phyloP scores from a whole-genome alignment of 2,797 vertebrate species.

The Melanotaenia nigrans region DNA sequence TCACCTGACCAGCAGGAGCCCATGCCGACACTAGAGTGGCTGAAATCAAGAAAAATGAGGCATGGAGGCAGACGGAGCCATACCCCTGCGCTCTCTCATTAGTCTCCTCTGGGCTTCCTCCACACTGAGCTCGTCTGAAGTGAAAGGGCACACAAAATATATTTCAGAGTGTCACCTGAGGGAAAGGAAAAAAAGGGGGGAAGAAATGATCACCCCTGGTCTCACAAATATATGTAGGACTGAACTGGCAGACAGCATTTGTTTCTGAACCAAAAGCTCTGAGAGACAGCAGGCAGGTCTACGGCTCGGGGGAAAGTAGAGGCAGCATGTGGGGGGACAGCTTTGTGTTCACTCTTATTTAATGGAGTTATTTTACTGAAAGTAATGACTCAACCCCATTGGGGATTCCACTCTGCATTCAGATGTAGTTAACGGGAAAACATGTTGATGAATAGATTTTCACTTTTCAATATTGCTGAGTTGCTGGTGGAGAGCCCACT shows the following conservation, averaged over 20 bases:
- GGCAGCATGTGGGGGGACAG: constrained; percentile 61
- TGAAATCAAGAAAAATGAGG: constrained; percentile 85
- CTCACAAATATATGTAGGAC: constrained; percentile 78
- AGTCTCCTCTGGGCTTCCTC: constrained; percentile 80
- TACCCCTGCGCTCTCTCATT: constrained; percentile 76
- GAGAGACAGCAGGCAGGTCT: constrained; percentile 65
- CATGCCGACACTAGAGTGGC: constrained; percentile 72
- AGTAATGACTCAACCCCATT: constrained; percentile 79
- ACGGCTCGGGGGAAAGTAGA: constrained; percentile 53
- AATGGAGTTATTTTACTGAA: constrained; percentile 79
- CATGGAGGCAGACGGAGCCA: constrained; percentile 76
- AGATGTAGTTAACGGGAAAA: constrained; percentile 82
- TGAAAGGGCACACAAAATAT: constrained; percentile 84
- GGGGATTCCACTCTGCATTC: constrained; percentile 80
- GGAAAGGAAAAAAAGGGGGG: constrained; percentile 52
- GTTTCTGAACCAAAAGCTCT: constrained; percentile 61
- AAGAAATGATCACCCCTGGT: constrained; percentile 76
- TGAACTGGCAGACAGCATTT: constrained; percentile 74
- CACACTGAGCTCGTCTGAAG: constrained; percentile 79
- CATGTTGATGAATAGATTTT: constrained; percentile 84
- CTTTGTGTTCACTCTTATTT: constrained; percentile 69
- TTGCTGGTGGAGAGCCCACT: constrained; percentile 81
- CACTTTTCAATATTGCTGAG: constrained; percentile 82
- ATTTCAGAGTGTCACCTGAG: constrained; percentile 82
- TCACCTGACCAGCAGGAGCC: constrained; percentile 83